These are phyloP conservation scores for Dermatemys mawii DNA, from an alignment of 2,113 vertebrate species.

Conservation along the genomic window DNA sequence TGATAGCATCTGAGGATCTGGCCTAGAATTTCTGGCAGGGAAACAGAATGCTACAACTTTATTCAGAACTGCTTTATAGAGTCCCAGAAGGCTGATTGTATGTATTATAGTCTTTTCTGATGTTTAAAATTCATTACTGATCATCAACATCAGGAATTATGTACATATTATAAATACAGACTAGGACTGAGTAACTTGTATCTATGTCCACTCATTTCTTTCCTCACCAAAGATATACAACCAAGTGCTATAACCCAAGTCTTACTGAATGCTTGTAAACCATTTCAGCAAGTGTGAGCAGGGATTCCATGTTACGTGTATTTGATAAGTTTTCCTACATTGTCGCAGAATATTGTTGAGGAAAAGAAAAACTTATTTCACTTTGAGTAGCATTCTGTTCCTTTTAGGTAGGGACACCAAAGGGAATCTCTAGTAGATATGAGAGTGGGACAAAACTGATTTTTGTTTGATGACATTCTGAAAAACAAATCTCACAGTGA, in stretches of 20 bases:
- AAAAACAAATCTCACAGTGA: no score
- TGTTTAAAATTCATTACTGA: constrained; percentile 62
- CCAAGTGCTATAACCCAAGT: constrained; percentile 21
- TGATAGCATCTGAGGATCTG: fast-evolving
- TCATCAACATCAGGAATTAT: constrained; percentile 52
- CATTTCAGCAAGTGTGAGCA: constrained; percentile 35
- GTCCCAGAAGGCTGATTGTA: constrained; percentile 23
- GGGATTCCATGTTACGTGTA: background rate
- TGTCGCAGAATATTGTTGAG: background rate
- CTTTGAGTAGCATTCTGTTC: background rate
- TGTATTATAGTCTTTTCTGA: constrained; percentile 50
- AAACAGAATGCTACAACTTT: background rate
- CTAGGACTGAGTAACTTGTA: constrained; percentile 50
- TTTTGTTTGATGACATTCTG: no score
- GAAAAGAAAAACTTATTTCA: background rate
- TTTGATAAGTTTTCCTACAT: constrained; percentile 24
- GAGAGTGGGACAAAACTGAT: no score
- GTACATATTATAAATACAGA: constrained; percentile 62
- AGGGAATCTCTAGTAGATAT: background rate
- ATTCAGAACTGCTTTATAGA: constrained; percentile 22
- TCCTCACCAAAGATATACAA: constrained; percentile 34
- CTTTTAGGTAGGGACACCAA: background rate
- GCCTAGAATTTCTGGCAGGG: background rate
- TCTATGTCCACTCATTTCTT: constrained; percentile 48
- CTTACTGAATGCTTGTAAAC: constrained; percentile 25